A percentile compares a stretch with the other conserved stretches of the same genome.
Evolutionary conservation across 2,797 vertebrate genomes (phyloP).

Genomic region (Eulemur mongoz): DNA sequence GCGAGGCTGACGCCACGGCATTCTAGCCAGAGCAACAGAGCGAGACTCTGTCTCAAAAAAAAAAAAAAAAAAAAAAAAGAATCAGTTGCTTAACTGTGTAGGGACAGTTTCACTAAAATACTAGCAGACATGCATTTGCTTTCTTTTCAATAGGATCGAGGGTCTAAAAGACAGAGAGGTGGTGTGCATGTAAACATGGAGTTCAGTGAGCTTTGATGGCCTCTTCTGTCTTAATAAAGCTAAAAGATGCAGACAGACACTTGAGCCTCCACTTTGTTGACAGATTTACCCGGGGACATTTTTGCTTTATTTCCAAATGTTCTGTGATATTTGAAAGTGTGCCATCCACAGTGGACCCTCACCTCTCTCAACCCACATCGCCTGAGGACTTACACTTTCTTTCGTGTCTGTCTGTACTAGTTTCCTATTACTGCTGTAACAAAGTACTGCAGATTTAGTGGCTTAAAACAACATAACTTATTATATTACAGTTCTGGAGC

Average conservation of each 20-base stretch:
- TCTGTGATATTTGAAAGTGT: not conserved
- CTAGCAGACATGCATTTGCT: not conserved
- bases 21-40: too few relatives aligned
- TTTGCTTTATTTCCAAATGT: not conserved
- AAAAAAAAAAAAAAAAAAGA: not conserved
- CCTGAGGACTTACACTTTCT: not conserved
- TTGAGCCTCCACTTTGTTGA: not conserved
- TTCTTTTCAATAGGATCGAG: not conserved
- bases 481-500: not conserved
- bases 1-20: too few relatives aligned
- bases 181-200: not conserved
- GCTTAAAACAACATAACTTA: not conserved
- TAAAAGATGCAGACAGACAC: fast-evolving
- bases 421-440: not conserved
- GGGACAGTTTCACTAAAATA: not conserved
- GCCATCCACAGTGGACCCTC: not conserved
- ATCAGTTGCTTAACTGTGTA: not conserved
- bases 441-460: not conserved
- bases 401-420: not conserved
- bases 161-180: not conserved
- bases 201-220: not conserved
- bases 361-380: not conserved
- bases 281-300: not conserved
- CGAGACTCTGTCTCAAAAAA: too few relatives aligned
- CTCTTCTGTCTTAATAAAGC: not conserved